Evolutionary conservation across 2,888 invertebrate species (phyloP), one percentile per base, ranked within the genome.

Genomic region (Pseudoips prasinana): DNA sequence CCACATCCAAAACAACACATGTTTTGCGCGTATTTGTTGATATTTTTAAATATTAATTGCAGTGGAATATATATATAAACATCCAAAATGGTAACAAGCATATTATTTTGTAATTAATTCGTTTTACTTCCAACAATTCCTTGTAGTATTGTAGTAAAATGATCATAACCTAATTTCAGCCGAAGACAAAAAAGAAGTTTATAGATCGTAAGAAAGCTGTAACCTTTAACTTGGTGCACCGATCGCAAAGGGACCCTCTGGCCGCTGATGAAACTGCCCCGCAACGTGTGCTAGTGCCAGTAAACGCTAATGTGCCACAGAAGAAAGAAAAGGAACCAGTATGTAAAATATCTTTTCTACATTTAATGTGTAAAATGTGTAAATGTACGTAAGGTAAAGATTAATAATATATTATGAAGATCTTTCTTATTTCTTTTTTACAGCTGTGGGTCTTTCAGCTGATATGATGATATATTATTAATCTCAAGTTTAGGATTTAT

Each of bases 161-260:
- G n/a, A 14, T 1, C n/a, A 29, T 64, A 65, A 68, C 59, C 56
- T 61, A 9, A 30, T 82, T 83, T 34, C 72, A 92, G 92, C 91
- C 92, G 23, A 92, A 92, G 64, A 92, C 92, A 39, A 92, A 92
- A 66, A 95, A 92, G 77, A 94, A 93, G 67, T 98, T 98, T 68
- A 97, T 98, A 60, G 95, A 98, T 71, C 95, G 95, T 58, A 97
- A 97, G 73, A 94, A 94, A 67, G 93, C 97, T 0, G 94, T 97
- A 10, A 96, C 96, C 0, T 99, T 98, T 73, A 95, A 95, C 67
- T 81, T 99, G 47, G 97, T 98, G 1, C 97, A 98, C 70, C 92
- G 98, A 69, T 97, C 97, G 64, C 98, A 98, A 78, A 93, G 93
- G 64, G 98, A 98, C 91, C 98, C 98, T 1, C 77, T 98, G 29